Base-by-base conservation (phyloP, 2,797 vertebrate species). In the Sebastolobus alascanus region DNA sequence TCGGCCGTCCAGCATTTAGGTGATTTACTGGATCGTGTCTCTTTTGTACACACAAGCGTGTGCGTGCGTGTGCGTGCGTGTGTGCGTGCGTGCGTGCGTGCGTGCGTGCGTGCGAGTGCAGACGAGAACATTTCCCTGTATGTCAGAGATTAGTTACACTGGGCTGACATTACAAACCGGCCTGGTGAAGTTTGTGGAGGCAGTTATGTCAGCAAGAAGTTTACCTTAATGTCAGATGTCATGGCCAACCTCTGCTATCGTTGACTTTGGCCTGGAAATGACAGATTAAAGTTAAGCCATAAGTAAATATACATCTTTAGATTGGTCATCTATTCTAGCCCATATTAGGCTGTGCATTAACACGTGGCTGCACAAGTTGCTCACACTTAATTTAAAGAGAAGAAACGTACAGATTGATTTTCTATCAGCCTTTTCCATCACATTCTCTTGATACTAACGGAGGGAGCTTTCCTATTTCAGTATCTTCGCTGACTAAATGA, bases 191-290 rank as follows among this genome's bases (percentile, higher is more conserved):
- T 71, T 76, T 74, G 77, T 43, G 73, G 75, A 56, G 72, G 20
- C 50, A 66, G 27, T 75, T 75, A 20, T 58, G 83, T 61, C 59
- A 69, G 37, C 1, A 31, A 55, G 70, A 84, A n/a, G 25, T 80
- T 90, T 83, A 93, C 92, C 90, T 94, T 90, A 92, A 92, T 89
- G 89, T 94, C 93, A 93, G 73, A 93, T 89, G 93, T 92, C 91
- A 79, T 72, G 84, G 59, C 87, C 82, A 13, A 92, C 85, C 29
- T 94, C 92, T 31, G 89, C 85, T 16, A 91, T 83, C 89, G 89
- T 77, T 11, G 93, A 93, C 81, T 89, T 93, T 3, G 92, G 91
- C 85, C 94, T 96, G 87, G 52, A 90, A 90, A 73, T 20, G 25
- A 87, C n/a, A 90, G 20, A 85, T 74, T 80, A 84, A 43, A 75